Percentiles rank a stretch among this genome's conserved stretches.
These are phyloP conservation scores for Mellilla xanthometata DNA, from an alignment of 2,888 invertebrate species.

Conservation along the genomic window DNA sequence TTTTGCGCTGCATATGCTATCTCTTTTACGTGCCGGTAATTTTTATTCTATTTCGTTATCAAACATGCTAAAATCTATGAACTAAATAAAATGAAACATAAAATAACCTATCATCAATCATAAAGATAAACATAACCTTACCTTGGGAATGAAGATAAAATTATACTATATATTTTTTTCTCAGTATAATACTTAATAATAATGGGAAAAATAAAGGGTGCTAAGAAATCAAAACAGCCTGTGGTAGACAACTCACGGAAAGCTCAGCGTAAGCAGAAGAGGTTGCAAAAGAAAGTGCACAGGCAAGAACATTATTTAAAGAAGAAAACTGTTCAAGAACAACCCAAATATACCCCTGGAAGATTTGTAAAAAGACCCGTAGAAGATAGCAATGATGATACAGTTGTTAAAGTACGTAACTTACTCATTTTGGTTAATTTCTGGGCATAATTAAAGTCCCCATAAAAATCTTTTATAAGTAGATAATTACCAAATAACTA, in stretches of 20 bases:
- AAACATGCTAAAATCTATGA: too few relatives aligned
- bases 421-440: not conserved
- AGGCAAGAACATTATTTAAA: slow-evolving; percentile 68
- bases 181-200: not conserved
- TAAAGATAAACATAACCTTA: not conserved
- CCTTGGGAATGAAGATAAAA: too few relatives aligned
- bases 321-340: slow-evolving; percentile 48
- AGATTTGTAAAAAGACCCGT: slow-evolving; percentile 63
- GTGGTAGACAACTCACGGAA: slow-evolving; percentile 81
- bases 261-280: slow-evolving; percentile 87
- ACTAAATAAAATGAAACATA: not conserved
- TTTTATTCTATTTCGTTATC: too few relatives aligned
- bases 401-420: slow-evolving; percentile 44
- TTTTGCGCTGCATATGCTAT: too few relatives aligned
- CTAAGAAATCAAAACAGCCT: slow-evolving; percentile 42
- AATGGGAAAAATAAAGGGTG: slow-evolving; percentile 38
- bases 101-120: not conserved
- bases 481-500: too few relatives aligned
- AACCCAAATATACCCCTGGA: slow-evolving; percentile 47
- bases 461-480: too few relatives aligned
- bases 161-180: too few relatives aligned
- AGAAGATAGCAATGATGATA: slow-evolving; percentile 36
- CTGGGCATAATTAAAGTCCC: too few relatives aligned
- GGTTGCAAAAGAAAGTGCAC: slow-evolving; percentile 85
- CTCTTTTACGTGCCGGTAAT: too few relatives aligned